Evolutionary conservation across 2,113 vertebrate genomes (phyloP).

Genomic region (Trogon melanurus): DNA sequence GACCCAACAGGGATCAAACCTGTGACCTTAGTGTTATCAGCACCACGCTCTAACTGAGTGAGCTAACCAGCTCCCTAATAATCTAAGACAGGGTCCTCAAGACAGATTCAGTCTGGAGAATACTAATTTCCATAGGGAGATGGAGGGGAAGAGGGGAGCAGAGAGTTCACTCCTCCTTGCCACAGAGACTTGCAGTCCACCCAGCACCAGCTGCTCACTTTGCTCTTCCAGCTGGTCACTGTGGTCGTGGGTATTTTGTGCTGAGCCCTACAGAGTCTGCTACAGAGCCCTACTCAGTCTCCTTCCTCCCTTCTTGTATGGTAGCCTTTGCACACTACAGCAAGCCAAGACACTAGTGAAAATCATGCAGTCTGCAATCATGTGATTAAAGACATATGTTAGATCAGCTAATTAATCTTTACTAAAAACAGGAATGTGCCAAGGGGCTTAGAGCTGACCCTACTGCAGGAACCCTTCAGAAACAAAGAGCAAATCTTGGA

Average conservation of each 20-base stretch:
- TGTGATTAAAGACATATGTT: neutral
- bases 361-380: neutral
- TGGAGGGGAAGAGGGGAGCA: neutral
- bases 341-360: neutral
- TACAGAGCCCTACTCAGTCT: neutral
- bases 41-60: too few species aligned
- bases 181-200: neutral
- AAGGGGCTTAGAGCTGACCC: neutral
- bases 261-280: neutral
- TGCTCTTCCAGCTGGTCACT: neutral
- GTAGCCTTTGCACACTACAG: neutral
- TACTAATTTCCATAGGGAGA: neutral
- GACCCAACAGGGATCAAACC: too few species aligned
- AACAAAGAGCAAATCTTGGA: neutral
- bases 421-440: neutral
- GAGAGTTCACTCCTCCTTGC: neutral
- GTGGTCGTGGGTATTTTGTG: neutral
- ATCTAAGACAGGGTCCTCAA: neutral
- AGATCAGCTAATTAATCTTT: neutral
- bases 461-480: neutral
- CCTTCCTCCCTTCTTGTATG: neutral
- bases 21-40: too few species aligned
- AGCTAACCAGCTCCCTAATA: neutral
- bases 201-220: neutral
- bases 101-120: neutral